A percentile compares a stretch with the other conserved stretches of the same genome.
phyloP scores from a whole-genome alignment of 2,797 vertebrate genomes.

The Amblyopsis hoosieri region DNA sequence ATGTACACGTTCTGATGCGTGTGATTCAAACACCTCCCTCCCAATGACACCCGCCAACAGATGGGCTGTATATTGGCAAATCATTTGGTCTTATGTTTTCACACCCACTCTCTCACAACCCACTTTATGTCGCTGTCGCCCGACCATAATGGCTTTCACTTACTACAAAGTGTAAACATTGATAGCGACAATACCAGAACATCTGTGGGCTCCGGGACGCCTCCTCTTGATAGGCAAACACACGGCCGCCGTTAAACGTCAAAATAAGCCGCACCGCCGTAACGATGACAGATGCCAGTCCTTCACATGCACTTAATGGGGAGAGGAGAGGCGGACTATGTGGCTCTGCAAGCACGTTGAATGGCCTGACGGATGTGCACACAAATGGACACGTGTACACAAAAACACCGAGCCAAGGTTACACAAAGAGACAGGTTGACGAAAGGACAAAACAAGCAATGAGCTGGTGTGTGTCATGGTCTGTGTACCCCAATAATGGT shows the following conservation, averaged over 20 bases:
- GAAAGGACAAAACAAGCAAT: no score
- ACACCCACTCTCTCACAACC: slow-evolving; percentile 17
- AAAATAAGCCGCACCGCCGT: no score
- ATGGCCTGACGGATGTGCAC: no score
- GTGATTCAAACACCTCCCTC: slow-evolving; percentile 27
- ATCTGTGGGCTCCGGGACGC: slow-evolving; percentile 53
- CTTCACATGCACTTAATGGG: not conserved
- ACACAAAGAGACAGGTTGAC: no score
- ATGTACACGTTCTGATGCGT: not conserved
- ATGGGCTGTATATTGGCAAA: slow-evolving; percentile 32
- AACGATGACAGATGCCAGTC: slow-evolving; percentile 5
- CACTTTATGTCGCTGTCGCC: slow-evolving; percentile 6
- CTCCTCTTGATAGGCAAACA: slow-evolving; percentile 47
- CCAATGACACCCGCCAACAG: slow-evolving; percentile 35
- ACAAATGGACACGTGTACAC: no score
- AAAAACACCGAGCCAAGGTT: no score
- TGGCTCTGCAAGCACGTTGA: no score
- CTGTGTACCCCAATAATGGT: no score
- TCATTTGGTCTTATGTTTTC: slow-evolving; percentile 25
- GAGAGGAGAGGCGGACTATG: no score
- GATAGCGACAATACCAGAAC: slow-evolving; percentile 57
- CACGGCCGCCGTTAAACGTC: no score
- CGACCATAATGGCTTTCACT: slow-evolving; percentile 47
- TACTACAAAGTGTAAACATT: slow-evolving; percentile 66
- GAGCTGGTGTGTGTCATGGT: no score